Base-by-base conservation (phyloP, 53 echinoderm and acorn worm species). In the Holothuria leucospilota region DNA sequence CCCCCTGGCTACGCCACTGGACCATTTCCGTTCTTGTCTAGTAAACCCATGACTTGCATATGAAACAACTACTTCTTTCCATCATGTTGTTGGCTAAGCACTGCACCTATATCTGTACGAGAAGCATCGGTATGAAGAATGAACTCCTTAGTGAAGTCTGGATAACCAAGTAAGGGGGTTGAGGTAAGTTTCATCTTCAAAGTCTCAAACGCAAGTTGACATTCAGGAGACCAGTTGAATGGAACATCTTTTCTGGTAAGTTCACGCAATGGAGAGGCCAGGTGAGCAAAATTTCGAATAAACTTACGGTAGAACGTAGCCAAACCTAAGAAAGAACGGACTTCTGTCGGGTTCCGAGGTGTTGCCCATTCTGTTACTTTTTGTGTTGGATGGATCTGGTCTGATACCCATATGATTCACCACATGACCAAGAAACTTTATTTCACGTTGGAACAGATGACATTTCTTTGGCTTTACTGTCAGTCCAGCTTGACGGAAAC, bases 121-220 rank as follows among this genome's bases (percentile, higher is more conserved):
- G 93, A 93, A 13, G 91, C 91, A 84, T 91, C 91, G 0, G 91
- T 91, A 20, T 91, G 77, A 0, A 91, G 84, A 0, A 20, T 68
- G 49, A 89, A 91, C n/a, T 84, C 62, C 13, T 69, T 26, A 2
- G 64, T 23, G 52, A 90, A 82, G 27, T 85, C 56, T 13, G 92
- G 96, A 51, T 84, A 93, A 1, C 87, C 91, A 56, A 96, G 51
- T 6, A 96, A 84, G n/a, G 90, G 92, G 3, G 92, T 86, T n/a
- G 86, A 68, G 0, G 81, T 75, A 20, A 93, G 77, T 1, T 25
- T 20, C 5, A 68, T 16, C 18, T 59, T 46, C 23, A 91, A 39
- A 6, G 24, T 59, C 4, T 69, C 9, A 20, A 82, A 94, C 0
- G 89, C 86, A 60, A 71, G 12, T 8, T 81, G 24, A 83, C 91